Evolutionary conservation across 2,113 vertebrate genomes (phyloP), one percentile per base, ranked within the genome.

Genomic region (Oreochromis spilurus): DNA sequence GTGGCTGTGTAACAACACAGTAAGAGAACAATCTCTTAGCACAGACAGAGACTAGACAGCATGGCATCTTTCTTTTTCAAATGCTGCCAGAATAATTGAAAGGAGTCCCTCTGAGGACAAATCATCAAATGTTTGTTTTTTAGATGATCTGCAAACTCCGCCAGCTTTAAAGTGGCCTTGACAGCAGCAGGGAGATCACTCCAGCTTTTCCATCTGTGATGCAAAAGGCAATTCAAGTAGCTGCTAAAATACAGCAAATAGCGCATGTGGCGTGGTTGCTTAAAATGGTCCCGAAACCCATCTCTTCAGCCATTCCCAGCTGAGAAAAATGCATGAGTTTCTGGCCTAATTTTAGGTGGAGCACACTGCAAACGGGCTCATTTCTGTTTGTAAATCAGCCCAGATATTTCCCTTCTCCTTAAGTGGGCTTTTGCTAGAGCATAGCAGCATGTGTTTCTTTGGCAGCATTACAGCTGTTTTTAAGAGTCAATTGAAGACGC

Each of bases 41-140:
- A 5, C 78, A 86, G 86, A 75, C 90, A 79, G 75, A 84, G 36
- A 79, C 75, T 21, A 84, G 85, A 81, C 79, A 38, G 75, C 75
- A 19, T 60, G 87, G 75, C 84, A 79, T 87, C 79, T 60, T 77
- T 83, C 36, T 55, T 84, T 86, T 86, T 90, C 81, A 82, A 79
- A 94, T 85, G 86, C 75, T 88, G 90, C 87, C 89, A 93, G 81
- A 92, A 91, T 93, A 93, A 94, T 93, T 94, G 92, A 94, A 93
- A 94, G 84, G 77, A 87, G 53, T 81, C 85, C 57, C 87, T 95
- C 87, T 79, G 90, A 91, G 83, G 91, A 93, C 83, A 60, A 54
- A 92, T 91, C 91, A 90, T 92, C 91, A 89, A 75, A 82, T 87
- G 85, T 91, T 93, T 87, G 48, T 90, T 86, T 78, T 90, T 83